Evolutionary conservation across 2,888 invertebrate genomes (phyloP).

Genomic region (Acrobasis consociella): DNA sequence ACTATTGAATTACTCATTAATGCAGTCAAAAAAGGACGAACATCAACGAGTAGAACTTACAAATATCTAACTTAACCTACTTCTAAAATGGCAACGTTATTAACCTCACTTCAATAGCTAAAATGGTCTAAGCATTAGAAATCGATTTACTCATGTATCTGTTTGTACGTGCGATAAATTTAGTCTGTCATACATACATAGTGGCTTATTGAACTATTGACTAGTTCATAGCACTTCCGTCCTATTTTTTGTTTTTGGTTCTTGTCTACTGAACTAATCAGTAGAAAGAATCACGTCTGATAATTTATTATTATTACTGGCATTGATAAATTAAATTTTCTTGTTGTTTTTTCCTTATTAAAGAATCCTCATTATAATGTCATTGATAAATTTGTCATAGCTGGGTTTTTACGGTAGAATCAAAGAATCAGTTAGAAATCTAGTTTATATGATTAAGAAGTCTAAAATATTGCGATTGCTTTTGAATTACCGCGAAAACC

Average conservation of each 20-base stretch:
- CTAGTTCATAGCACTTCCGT: slow-evolving; percentile 43
- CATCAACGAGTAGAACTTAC: slow-evolving; percentile 4
- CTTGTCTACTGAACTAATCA: slow-evolving; percentile 36
- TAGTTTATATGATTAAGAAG: no score
- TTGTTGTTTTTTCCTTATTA: no score
- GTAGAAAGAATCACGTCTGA: slow-evolving; percentile 37
- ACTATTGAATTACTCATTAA: not conserved
- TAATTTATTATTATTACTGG: no score
- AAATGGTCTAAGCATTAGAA: slow-evolving; percentile 40
- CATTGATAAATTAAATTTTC: no score
- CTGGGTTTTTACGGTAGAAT: no score
- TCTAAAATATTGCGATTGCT: no score
- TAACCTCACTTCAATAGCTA: slow-evolving; percentile 44
- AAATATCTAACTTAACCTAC: slow-evolving; percentile 47
- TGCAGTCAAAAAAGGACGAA: slow-evolving; percentile 2
- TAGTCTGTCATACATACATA: slow-evolving; percentile 43
- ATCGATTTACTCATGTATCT: slow-evolving; percentile 36
- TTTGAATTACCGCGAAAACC: no score
- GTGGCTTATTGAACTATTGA: slow-evolving; percentile 46
- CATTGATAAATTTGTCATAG: no score
- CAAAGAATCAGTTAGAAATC: no score
- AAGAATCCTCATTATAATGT: no score
- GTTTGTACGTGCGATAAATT: slow-evolving; percentile 30
- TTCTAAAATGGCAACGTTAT: slow-evolving; percentile 64
- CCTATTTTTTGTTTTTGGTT: slow-evolving; percentile 37